Conservation (phyloP, 2,113 vertebrate genomes). For the Spea bombifrons region DNA sequence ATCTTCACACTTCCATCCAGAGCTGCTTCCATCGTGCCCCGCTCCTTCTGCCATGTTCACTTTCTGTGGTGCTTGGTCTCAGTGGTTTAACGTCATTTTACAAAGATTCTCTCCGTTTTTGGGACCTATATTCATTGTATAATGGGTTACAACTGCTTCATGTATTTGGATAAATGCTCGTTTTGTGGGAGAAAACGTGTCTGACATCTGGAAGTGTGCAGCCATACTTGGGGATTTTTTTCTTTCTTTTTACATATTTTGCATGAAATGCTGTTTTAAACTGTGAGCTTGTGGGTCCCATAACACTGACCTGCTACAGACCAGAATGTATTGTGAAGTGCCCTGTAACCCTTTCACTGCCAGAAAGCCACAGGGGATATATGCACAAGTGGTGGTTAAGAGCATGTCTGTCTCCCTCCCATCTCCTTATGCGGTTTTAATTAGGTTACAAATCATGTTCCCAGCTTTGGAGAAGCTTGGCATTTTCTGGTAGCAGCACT, state of each 20-base stretch:
- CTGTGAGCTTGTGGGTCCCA: constrained; percentile 9
- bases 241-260: neutral
- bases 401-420: neutral
- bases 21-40: constrained; percentile 14
- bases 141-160: neutral
- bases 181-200: neutral
- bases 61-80: constrained; percentile 59
- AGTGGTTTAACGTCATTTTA: constrained; percentile 54
- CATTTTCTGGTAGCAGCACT: neutral
- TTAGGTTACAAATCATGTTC: constrained; percentile 12
- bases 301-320: constrained; percentile 25
- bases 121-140: neutral
- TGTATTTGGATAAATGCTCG: neutral
- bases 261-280: constrained; percentile 19
- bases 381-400: constrained; percentile 32
- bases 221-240: constrained; percentile 7
- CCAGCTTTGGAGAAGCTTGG: constrained; percentile 32
- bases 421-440: constrained; percentile 27
- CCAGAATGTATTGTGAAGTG: constrained; percentile 34
- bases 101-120: constrained; percentile 1
- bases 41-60: constrained; percentile 29
- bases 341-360: constrained; percentile 38
- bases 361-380: constrained; percentile 31
- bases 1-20: constrained; percentile 11
- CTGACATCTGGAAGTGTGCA: constrained; percentile 9